Percentiles rank a stretch among this genome's conserved stretches.
Conservation (phyloP, 2,888 invertebrate species). For the Carcina quercana region DNA sequence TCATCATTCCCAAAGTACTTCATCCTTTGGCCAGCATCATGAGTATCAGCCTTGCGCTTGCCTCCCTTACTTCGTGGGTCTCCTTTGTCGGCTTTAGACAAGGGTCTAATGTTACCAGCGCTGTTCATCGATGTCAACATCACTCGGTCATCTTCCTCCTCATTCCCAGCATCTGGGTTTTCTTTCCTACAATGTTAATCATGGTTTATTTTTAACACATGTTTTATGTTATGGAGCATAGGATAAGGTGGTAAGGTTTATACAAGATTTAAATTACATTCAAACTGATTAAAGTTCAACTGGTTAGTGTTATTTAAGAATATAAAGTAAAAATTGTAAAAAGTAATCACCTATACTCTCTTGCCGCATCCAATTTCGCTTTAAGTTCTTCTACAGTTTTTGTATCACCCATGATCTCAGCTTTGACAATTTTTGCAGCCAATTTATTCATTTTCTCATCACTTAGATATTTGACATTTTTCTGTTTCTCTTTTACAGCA, state of each 20-base stretch:
- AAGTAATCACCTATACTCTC: constrained; percentile 61
- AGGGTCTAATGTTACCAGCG: constrained; percentile 80
- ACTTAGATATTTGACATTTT: constrained; percentile 63
- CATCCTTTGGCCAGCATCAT: constrained; percentile 81
- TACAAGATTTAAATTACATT: no score
- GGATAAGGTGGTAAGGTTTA: no score
- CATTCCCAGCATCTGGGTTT: constrained; percentile 42
- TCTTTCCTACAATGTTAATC: no score
- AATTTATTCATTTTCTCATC: constrained; percentile 93
- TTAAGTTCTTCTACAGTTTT: constrained; percentile 81
- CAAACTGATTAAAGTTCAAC: no score
- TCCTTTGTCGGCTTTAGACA: constrained; percentile 55
- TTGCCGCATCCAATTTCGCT: constrained; percentile 81
- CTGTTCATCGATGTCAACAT: constrained; percentile 80
- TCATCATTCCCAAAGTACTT: constrained; percentile 94
- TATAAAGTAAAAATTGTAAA: no score
- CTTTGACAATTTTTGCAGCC: constrained; percentile 93
- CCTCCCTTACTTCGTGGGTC: constrained; percentile 56
- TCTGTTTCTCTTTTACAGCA: constrained; percentile 11
- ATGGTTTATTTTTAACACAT: no score
- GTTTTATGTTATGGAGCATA: no score
- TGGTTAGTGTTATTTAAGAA: no score
- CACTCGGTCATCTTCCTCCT: constrained; percentile 66
- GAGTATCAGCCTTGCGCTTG: constrained; percentile 80
- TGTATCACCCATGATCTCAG: constrained; percentile 92